Percentiles rank a stretch among this genome's conserved stretches.
Conservation (phyloP, 53 echinoderm and acorn worm genomes). For the Glandiceps talaboti region DNA sequence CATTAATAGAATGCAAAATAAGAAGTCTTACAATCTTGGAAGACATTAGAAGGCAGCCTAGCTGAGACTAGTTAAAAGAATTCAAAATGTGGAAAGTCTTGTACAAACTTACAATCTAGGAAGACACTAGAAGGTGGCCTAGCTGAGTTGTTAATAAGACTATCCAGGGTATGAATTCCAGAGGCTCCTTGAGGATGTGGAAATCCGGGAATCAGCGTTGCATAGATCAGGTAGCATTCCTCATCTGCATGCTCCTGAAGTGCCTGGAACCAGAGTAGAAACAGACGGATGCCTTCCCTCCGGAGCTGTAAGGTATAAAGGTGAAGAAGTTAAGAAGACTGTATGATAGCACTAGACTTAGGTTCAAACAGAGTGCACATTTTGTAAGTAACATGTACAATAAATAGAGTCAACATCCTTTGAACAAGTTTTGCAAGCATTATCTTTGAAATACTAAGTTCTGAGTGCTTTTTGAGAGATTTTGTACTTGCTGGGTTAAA, state of each 20-base stretch:
- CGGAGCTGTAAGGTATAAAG: constrained; percentile 78
- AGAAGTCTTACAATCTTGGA: constrained; percentile 57
- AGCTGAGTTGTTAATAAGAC: constrained; percentile 50
- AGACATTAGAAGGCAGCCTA: constrained; percentile 19
- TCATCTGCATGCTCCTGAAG: constrained; percentile 79
- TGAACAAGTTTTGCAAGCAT: too few species aligned
- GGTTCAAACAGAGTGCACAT: too few species aligned
- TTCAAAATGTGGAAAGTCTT: too few species aligned
- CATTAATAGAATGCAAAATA: too few species aligned
- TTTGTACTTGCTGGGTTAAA: too few species aligned
- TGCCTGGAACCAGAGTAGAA: constrained; percentile 91
- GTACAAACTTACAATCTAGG: constrained; percentile 60
- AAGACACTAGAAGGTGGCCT: constrained; percentile 17
- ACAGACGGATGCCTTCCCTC: constrained; percentile 86
- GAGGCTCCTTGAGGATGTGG: constrained; percentile 51
- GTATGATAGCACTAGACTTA: too few species aligned
- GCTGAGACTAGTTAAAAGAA: too few species aligned
- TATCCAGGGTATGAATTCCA: constrained; percentile 52
- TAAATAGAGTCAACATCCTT: too few species aligned
- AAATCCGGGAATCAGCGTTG: constrained; percentile 81
- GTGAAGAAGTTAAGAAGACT: too few species aligned
- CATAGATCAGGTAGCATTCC: constrained; percentile 94
- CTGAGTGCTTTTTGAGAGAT: too few species aligned
- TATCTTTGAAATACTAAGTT: too few species aligned
- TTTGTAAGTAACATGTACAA: too few species aligned